A percentile compares a stretch with the other conserved stretches of the same genome.
These are phyloP conservation scores for Gymnothorax javanicus DNA, from an alignment of 2,797 vertebrate species.

Conservation along the genomic window DNA sequence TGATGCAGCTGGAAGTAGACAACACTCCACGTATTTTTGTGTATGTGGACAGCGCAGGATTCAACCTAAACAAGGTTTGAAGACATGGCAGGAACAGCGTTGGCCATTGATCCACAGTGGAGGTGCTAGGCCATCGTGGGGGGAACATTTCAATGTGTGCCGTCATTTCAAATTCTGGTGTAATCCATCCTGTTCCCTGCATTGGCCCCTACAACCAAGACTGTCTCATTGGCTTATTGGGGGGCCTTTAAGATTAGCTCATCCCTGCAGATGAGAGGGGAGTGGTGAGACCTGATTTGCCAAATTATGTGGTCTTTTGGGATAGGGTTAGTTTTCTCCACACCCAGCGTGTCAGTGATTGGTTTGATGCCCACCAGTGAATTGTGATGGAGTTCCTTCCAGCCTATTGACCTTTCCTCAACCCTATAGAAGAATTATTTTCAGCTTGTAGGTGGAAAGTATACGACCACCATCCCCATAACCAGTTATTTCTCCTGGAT, in stretches of 20 bases:
- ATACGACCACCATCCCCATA: no score
- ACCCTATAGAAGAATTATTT: no score
- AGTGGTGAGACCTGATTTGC: not conserved
- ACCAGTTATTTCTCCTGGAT: no score
- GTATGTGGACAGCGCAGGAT: not conserved
- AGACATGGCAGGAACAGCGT: not conserved
- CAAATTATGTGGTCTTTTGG: slow-evolving; percentile 17
- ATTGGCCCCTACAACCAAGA: slow-evolving; percentile 9
- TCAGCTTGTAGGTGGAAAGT: no score
- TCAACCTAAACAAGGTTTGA: not conserved
- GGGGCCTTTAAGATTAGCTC: slow-evolving; percentile 9
- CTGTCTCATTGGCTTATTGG: not conserved
- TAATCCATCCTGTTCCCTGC: not conserved
- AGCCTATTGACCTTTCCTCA: no score
- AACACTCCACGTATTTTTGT: not conserved
- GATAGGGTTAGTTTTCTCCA: slow-evolving; percentile 18
- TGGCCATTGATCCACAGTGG: not conserved
- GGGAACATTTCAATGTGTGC: not conserved
- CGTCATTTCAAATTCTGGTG: not conserved
- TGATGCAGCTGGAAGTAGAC: not conserved
- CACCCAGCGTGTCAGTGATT: not conserved
- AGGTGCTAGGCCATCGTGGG: slow-evolving; percentile 1
- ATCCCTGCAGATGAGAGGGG: slow-evolving; percentile 18
- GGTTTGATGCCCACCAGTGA: not conserved
- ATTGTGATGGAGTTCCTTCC: no score